Conservation (phyloP, 2,888 invertebrate genomes). For the Drosophila dives region DNA sequence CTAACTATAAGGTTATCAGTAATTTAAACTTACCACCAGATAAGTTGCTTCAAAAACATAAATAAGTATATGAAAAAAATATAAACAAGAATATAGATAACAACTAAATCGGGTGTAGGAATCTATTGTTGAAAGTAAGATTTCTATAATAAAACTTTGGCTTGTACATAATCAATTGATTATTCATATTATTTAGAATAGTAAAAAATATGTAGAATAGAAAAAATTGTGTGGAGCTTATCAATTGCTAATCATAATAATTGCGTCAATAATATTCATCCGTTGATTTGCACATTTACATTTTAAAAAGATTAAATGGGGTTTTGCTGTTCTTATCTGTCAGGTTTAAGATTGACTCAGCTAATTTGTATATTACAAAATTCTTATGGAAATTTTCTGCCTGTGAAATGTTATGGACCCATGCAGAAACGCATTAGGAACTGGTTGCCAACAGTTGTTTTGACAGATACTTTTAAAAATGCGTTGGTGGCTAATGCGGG, state of each 20-base stretch:
- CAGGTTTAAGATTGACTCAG: constrained; percentile 24
- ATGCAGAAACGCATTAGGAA: constrained; percentile 23
- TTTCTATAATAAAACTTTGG: background rate
- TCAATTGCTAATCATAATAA: background rate
- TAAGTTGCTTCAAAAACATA: background rate
- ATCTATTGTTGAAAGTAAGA: background rate
- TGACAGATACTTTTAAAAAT: constrained; percentile 5
- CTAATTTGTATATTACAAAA: background rate
- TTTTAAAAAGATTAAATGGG: background rate
- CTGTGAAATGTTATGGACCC: background rate
- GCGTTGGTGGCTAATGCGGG: background rate
- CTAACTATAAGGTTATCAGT: background rate
- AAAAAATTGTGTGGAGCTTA: background rate
- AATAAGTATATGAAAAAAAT: background rate
- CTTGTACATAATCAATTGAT: background rate
- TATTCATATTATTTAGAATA: background rate
- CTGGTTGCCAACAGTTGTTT: constrained; percentile 10
- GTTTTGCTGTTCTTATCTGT: background rate
- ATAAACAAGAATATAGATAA: background rate
- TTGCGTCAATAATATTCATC: background rate
- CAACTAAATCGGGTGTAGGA: background rate
- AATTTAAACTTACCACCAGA: background rate
- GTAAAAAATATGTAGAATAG: background rate
- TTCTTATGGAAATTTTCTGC: constrained; percentile 22
- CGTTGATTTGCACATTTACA: background rate